These are phyloP conservation scores for Digitonthophagus gazella DNA, from an alignment of 2,888 invertebrate species.

Conservation along the genomic window DNA sequence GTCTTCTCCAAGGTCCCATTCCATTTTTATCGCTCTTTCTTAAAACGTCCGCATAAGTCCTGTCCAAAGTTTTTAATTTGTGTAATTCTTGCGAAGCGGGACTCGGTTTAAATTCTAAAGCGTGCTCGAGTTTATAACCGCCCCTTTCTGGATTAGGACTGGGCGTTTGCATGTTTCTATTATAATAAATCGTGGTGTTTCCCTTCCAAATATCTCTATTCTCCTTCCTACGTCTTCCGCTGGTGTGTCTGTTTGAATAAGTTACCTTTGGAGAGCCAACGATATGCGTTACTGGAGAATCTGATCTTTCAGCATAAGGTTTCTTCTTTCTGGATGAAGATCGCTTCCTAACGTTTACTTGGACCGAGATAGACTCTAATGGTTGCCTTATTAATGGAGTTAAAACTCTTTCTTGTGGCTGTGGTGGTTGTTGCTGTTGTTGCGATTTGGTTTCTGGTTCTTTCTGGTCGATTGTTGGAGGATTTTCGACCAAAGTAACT, in stretches of 20 bases:
- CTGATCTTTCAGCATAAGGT: slow-evolving; percentile 64
- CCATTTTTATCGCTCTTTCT: slow-evolving; percentile 62
- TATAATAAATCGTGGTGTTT: slow-evolving; percentile 66
- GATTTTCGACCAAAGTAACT: slow-evolving; percentile 59
- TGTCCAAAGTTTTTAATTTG: slow-evolving; percentile 74
- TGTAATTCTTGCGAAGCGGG: slow-evolving; percentile 81
- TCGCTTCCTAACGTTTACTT: slow-evolving; percentile 67
- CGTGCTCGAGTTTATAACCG: slow-evolving; percentile 42
- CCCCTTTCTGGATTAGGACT: slow-evolving; percentile 57
- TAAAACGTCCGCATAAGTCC: slow-evolving; percentile 83
- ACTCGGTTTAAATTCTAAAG: slow-evolving; percentile 60
- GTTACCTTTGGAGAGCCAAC: slow-evolving; percentile 62
- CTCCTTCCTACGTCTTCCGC: slow-evolving; percentile 45
- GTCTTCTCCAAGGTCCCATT: slow-evolving; percentile 24
- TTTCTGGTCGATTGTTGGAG: slow-evolving; percentile 53
- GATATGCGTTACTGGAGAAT: slow-evolving; percentile 64
- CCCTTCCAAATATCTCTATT: slow-evolving; percentile 65
- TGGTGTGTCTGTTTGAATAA: slow-evolving; percentile 55
- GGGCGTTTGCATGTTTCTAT: slow-evolving; percentile 54
- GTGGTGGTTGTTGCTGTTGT: slow-evolving; percentile 35
- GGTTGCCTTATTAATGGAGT: slow-evolving; percentile 71
- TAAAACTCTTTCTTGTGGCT: slow-evolving; percentile 55
- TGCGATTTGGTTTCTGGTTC: slow-evolving; percentile 39
- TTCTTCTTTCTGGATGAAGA: slow-evolving; percentile 64
- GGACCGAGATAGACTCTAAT: slow-evolving; percentile 70